These are phyloP conservation scores for Heliconius charithonia DNA, from an alignment of 2,888 invertebrate genomes.

Conservation along the genomic window DNA sequence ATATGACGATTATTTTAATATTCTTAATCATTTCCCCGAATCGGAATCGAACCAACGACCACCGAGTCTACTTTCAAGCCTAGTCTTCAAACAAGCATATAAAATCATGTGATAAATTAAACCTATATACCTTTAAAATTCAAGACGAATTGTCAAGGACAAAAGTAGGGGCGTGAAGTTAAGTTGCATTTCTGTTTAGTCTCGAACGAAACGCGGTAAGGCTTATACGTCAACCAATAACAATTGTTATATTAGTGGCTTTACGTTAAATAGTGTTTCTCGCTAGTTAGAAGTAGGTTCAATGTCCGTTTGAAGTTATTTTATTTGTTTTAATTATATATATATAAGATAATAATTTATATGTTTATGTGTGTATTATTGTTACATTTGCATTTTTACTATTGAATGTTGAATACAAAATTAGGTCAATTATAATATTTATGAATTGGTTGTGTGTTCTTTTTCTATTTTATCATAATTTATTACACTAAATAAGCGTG, in stretches of 20 bases:
- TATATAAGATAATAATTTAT: neutral
- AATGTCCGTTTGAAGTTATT: slow-evolving; percentile 9
- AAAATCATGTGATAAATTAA: neutral
- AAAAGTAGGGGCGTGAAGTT: slow-evolving; percentile 37
- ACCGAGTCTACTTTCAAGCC: neutral
- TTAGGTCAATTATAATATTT: slow-evolving; percentile 41
- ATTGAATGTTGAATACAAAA: slow-evolving; percentile 26
- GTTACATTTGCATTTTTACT: neutral
- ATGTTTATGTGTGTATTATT: neutral
- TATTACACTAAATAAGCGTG: slow-evolving; percentile 6
- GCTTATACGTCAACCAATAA: slow-evolving; percentile 24
- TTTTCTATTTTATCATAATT: neutral
- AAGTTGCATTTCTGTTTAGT: slow-evolving; percentile 24
- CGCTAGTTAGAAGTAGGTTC: slow-evolving; percentile 4
- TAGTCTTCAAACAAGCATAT: neutral
- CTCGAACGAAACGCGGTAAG: slow-evolving; percentile 30
- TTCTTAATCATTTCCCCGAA: neutral
- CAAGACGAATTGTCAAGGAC: slow-evolving; percentile 43
- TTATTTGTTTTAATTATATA: slow-evolving; percentile 21
- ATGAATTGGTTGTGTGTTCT: slow-evolving; percentile 21
- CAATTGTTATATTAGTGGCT: neutral
- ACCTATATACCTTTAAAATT: slow-evolving; percentile 4
- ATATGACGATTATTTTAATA: too few species aligned
- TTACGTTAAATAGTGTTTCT: neutral
- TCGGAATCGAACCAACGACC: neutral